Base-by-base conservation (phyloP, 2,888 invertebrate genomes). In the Villa cingulata region DNA sequence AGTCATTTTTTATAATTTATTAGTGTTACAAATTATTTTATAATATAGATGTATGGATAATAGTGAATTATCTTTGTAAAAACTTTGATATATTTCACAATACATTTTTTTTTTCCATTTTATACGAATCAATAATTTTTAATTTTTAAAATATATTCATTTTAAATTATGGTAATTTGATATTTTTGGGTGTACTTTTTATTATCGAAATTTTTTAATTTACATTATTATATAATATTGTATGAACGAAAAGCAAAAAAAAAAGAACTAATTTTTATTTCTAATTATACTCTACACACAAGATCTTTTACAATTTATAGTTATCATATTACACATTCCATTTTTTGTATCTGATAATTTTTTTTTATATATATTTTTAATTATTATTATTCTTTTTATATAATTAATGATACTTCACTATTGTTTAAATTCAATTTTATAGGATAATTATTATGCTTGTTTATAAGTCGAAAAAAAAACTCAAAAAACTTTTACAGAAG, bases 401-500 rank as follows among this genome's bases (percentile, higher is more conserved):
- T 17, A 42, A 37, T 15, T 17, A 37, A 42, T 23, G 19, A 40
- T 38, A 19, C 19, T 37, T 17, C 38, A 37, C 23, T 41, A 32
- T 32, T 32, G 12, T 32, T 32, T 32, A 32, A 12, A 32, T 12
- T 32, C 29, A 32, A 32, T 2, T 9, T 32, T 32, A 32, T 37
- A 37, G 37, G 37, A 37, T 37, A 37, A 37, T 37, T 37, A 46
- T 50, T 43, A 51, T 48, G 48, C 47, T 49, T 49, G 48, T 46
- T 47, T 50, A 45, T 49, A 37, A 48, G 49, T 49, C 43, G 46
- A 51, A 53, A n/a, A n/a, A n/a, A n/a, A 51, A 53, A 53, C 49
- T 51, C 51, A 51, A 51, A 52, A 45, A 49, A 49, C 46, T 52
- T 51, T 46, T 43, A 49, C 52, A 49, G 51, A 55, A 58, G 58